Percentiles rank a stretch among this genome's conserved stretches.
Conservation (phyloP, 2,888 invertebrate genomes). For the Crossocerus cetratus region DNA sequence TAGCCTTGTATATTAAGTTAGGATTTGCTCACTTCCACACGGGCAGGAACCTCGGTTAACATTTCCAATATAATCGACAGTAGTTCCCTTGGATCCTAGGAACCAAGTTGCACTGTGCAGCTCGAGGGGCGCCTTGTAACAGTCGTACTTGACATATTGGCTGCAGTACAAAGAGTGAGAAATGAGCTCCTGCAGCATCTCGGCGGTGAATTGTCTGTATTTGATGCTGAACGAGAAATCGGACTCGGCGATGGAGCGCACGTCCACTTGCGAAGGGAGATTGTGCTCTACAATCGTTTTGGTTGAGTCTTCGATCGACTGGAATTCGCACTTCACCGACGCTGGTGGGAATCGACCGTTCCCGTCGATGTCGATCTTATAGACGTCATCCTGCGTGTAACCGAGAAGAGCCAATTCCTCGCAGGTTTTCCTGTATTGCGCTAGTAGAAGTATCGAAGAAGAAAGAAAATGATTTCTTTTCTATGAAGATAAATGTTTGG, state of each 20-base stretch:
- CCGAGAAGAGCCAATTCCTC: conserved; percentile 94
- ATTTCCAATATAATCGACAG: conserved; percentile 90
- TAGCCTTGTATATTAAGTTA: neutral
- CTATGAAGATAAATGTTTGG: neutral
- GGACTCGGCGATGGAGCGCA: conserved; percentile 86
- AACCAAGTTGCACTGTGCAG: conserved; percentile 94
- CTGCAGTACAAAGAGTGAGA: conserved; percentile 93
- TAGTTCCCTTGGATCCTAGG: conserved; percentile 86
- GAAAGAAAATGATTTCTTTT: neutral
- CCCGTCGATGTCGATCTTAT: conserved; percentile 95
- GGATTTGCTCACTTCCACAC: conserved; percentile 77
- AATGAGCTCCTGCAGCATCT: conserved; percentile 93
- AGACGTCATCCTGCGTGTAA: conserved; percentile 93
- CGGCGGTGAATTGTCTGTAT: conserved; percentile 92
- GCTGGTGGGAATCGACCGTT: conserved; percentile 95
- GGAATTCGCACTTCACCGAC: conserved; percentile 94
- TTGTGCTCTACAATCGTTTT: conserved; percentile 95
- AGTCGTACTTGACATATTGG: conserved; percentile 93
- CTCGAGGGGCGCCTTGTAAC: conserved; percentile 91
- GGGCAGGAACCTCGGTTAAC: conserved; percentile 81
- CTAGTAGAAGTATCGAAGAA: conserved; percentile 74
- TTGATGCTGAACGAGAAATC: conserved; percentile 92
- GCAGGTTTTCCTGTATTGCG: conserved; percentile 93
- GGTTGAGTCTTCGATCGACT: conserved; percentile 89
- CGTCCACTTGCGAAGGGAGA: conserved; percentile 92